phyloP scores from a whole-genome alignment of 2,113 vertebrate species.

The Coptodon rendalli region DNA sequence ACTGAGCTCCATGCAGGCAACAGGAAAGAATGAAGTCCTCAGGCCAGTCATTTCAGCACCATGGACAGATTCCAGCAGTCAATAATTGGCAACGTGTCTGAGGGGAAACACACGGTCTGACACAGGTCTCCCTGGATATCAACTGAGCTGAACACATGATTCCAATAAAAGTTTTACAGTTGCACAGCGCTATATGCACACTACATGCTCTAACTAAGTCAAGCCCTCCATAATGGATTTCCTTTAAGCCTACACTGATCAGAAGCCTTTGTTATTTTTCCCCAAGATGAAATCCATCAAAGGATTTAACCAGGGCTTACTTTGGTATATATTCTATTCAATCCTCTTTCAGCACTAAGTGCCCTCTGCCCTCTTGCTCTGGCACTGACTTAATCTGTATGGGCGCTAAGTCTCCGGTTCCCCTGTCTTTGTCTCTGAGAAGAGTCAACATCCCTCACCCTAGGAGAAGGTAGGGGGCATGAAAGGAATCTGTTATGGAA shows the following conservation, averaged over 20 bases:
- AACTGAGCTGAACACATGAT: neutral
- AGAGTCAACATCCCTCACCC: neutral
- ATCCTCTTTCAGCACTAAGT: slow-evolving; percentile 44
- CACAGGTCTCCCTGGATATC: neutral
- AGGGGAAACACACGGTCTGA: neutral
- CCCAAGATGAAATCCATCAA: slow-evolving; percentile 45
- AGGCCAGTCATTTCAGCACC: slow-evolving; percentile 43
- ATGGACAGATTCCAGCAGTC: slow-evolving; percentile 49
- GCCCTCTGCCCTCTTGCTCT: slow-evolving; percentile 28
- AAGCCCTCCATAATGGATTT: slow-evolving; percentile 15
- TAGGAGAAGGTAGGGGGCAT: neutral
- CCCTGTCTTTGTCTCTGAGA: slow-evolving; percentile 4
- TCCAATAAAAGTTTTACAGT: neutral
- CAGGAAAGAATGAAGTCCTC: neutral
- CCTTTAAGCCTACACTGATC: slow-evolving; percentile 52
- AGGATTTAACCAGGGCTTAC: slow-evolving; percentile 51
- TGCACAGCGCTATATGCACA: neutral
- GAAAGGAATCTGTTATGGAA: slow-evolving; percentile 2
- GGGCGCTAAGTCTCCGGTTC: slow-evolving; percentile 3
- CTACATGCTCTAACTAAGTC: neutral
- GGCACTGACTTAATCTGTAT: slow-evolving; percentile 42
- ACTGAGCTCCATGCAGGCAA: neutral
- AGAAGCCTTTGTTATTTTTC: slow-evolving; percentile 59
- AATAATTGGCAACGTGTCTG: slow-evolving; percentile 19
- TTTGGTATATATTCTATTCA: slow-evolving; percentile 43